A percentile compares a stretch with the other conserved stretches of the same genome.
phyloP scores from a whole-genome alignment of 1,140 invertebrate species.

The Halotydeus destructor region DNA sequence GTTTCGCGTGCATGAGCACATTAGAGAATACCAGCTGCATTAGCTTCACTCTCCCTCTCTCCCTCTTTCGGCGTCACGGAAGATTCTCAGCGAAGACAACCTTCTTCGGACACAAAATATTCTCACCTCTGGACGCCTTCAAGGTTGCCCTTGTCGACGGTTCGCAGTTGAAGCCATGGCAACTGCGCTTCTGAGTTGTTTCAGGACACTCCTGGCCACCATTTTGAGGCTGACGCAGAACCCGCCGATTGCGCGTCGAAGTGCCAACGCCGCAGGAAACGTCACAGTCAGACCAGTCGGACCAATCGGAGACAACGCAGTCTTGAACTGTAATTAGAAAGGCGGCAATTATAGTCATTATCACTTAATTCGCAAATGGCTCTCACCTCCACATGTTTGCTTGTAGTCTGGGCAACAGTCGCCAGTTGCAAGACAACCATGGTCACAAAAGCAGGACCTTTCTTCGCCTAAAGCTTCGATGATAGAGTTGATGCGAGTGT shows the following conservation, averaged over 20 bases:
- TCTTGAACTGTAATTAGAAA: conserved; percentile 40
- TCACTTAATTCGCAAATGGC: background rate
- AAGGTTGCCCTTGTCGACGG: conserved; percentile 36
- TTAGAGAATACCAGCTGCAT: too few species aligned
- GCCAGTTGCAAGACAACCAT: conserved; percentile 59
- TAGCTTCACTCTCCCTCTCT: too few species aligned
- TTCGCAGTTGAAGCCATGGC: conserved; percentile 43
- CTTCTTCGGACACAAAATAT: background rate
- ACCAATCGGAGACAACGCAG: conserved; percentile 51
- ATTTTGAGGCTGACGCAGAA: conserved; percentile 39
- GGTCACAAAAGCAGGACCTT: conserved; percentile 69
- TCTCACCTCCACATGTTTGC: conserved; percentile 56
- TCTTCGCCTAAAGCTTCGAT: conserved; percentile 49
- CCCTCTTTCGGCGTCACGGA: background rate
- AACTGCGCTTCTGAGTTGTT: conserved; percentile 44
- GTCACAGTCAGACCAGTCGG: conserved; percentile 48
- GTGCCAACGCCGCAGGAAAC: conserved; percentile 47
- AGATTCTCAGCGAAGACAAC: background rate
- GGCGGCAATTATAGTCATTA: background rate
- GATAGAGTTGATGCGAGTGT: conserved; percentile 47
- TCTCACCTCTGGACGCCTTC: conserved; percentile 41
- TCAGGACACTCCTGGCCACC: conserved; percentile 51
- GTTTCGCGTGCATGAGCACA: too few species aligned
- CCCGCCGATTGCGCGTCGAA: conserved; percentile 39
- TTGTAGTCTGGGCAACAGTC: conserved; percentile 68